phyloP scores from a whole-genome alignment of 1,140 invertebrate genomes.

The Adoxophyes honmai region DNA sequence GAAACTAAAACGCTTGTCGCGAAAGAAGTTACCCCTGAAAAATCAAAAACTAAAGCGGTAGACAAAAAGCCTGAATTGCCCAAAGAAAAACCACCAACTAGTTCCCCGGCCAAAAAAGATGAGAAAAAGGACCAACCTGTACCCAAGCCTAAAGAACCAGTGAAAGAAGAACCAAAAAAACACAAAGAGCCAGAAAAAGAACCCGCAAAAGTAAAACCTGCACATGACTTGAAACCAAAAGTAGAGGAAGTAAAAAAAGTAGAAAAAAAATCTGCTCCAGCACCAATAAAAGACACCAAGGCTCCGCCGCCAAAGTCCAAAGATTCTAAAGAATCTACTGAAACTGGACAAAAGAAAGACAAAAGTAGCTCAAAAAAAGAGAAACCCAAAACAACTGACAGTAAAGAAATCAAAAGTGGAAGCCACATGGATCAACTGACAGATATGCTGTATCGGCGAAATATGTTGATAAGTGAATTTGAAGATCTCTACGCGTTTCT shows the following conservation, averaged over 20 bases:
- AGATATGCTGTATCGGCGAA: conserved; percentile 54
- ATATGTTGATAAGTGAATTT: conserved; percentile 71
- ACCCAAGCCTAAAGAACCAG: conserved; percentile 17
- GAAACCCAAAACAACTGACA: conserved; percentile 20
- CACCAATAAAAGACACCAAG: conserved; percentile 7
- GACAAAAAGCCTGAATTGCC: neutral
- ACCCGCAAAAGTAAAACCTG: neutral
- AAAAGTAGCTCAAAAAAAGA: conserved; percentile 30
- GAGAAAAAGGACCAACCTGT: conserved; percentile 2
- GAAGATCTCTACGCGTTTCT: conserved; percentile 78
- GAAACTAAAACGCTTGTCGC: neutral
- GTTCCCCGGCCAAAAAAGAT: conserved; percentile 1
- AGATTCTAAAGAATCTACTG: conserved; percentile 1
- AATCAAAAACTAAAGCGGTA: neutral
- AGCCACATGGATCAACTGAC: conserved; percentile 47
- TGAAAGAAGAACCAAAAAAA: conserved; percentile 21
- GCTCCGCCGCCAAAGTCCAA: neutral
- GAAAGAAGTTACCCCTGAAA: neutral
- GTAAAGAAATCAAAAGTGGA: conserved; percentile 32
- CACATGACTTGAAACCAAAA: conserved; percentile 13
- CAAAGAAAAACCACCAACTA: neutral
- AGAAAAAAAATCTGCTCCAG: conserved; percentile 10
- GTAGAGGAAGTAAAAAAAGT: conserved; percentile 19
- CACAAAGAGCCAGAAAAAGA: conserved; percentile 10
- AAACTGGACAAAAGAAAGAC: conserved; percentile 25